Evolutionary conservation across 2,888 invertebrate genomes (phyloP), one percentile per base, ranked within the genome.

Genomic region (Girardia tigrina): DNA sequence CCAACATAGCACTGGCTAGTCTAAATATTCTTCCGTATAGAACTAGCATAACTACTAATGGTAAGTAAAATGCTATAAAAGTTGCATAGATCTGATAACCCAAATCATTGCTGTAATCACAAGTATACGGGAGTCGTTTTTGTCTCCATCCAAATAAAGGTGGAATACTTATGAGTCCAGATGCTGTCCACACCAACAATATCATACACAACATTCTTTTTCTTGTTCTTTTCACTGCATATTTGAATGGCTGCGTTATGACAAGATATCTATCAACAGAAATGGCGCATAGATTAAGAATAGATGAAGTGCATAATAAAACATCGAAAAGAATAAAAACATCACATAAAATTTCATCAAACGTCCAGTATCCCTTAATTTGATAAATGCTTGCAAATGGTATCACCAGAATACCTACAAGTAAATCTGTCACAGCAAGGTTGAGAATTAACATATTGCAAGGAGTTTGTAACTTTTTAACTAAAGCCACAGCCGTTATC

Each of bases 31-130:
- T 92, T 85, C 91, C 92, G 85, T 98, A 97, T 70, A 98, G 93
- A 80, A 92, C 89, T 77, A 97, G 89, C 95, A 98, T 97, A 79
- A 95, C 92, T 79, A 90, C 88, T 78, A 95, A 87, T 14, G 97
- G 97, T 81, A 94, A 90, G 86, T 98, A 98, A 86, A 98, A 98
- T 80, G 95, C 81, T 80, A 91, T 84, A 36, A 86, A 80, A 16
- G 87, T 87, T 78, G 97, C 97, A 86, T 95, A 97, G 81, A 97
- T 90, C 86, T 97, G 97, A 85, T 97, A 97, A 78, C 90, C 91
- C 83, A 92, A 90, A 83, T 92, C 90, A 84, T 94, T 73, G 20
- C 69, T 29, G 26, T 75, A 75, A 29, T 23, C 94, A 79, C 92
- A 93, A 75, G 95, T 94, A 77, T 12, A 78, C 77, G 6, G 79